These are phyloP conservation scores for Falco concolor DNA, from an alignment of 2,797 vertebrate genomes.

Conservation along the genomic window DNA sequence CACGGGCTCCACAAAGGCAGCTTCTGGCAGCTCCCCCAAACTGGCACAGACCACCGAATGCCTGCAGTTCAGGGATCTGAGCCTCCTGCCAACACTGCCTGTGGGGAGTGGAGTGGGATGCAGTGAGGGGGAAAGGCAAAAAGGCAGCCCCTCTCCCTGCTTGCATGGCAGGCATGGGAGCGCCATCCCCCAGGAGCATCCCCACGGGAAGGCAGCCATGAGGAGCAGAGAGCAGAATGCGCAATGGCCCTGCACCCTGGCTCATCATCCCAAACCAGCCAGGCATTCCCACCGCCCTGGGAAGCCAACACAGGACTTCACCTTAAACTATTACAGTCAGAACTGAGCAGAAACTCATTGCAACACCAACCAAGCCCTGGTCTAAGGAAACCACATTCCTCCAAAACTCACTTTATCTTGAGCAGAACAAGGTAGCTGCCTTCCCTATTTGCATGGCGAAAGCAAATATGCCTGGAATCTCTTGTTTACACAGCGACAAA, in stretches of 20 bases:
- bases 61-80: neutral
- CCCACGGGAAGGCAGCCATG: fast-evolving
- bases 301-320: fast-evolving
- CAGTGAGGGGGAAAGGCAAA: neutral
- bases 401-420: neutral
- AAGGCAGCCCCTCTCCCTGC: neutral
- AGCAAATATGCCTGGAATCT: neutral
- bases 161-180: neutral
- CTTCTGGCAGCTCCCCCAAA: neutral
- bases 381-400: neutral
- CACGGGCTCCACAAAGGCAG: neutral
- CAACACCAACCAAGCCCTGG: neutral
- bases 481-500: neutral
- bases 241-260: fast-evolving
- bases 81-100: neutral
- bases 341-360: neutral
- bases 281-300: fast-evolving
- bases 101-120: neutral
- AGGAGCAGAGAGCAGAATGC: fast-evolving
- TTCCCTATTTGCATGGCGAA: neutral
- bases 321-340: neutral
- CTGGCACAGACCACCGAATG: neutral
- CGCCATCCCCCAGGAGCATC: neutral
- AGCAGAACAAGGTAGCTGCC: neutral
- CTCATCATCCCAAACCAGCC: neutral